phyloP scores from a whole-genome alignment of 1,140 invertebrate genomes.

The Papilio polyxenes region DNA sequence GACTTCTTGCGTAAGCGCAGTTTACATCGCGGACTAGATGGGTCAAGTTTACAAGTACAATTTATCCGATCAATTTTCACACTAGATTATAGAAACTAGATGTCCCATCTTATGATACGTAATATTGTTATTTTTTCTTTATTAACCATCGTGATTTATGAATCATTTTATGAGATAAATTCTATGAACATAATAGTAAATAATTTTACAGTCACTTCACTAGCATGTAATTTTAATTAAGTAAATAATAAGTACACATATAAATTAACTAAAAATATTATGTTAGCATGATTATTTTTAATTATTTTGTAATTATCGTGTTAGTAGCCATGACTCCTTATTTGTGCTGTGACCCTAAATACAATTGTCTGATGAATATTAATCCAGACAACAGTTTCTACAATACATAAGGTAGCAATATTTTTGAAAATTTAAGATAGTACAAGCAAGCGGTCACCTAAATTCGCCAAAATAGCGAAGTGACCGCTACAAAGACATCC shows the following conservation, averaged over 20 bases:
- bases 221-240: not conserved
- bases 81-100: not conserved
- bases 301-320: conserved; percentile 7
- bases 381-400: not conserved
- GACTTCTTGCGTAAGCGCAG: not conserved
- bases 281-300: not conserved
- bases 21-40: not conserved
- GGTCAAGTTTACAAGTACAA: not conserved
- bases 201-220: not conserved
- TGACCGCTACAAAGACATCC: no score
- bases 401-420: not conserved
- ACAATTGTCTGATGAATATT: not conserved
- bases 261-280: not conserved
- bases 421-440: no score
- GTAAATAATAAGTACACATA: not conserved
- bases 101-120: no score
- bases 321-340: not conserved
- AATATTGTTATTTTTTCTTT: not conserved
- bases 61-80: not conserved
- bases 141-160: not conserved
- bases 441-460: no score
- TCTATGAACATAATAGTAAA: no score
- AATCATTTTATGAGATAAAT: not conserved
- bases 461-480: no score
- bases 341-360: not conserved